Conservation (phyloP, 2,797 vertebrate genomes). For the Cyclura pinguis region DNA sequence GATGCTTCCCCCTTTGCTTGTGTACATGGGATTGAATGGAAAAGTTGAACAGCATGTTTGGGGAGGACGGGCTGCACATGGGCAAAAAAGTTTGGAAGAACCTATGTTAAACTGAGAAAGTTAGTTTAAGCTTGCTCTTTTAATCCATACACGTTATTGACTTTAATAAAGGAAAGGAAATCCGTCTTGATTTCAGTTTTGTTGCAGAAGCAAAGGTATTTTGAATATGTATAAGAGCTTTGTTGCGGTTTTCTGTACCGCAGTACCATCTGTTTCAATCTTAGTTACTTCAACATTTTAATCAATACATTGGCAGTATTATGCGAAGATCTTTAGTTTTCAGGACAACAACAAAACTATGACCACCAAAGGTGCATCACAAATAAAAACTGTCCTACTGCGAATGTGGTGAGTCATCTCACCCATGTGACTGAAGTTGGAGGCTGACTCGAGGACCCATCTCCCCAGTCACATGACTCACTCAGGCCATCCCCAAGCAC, state of each 20-base stretch:
- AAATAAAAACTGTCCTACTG: no score
- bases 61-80: not conserved
- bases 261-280: conserved; percentile 20
- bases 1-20: conserved; percentile 72
- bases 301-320: no score
- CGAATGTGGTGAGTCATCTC: no score
- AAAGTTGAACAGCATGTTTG: conserved; percentile 64
- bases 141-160: conserved; percentile 42
- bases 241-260: conserved; percentile 51
- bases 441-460: no score
- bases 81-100: conserved; percentile 43
- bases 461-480: no score
- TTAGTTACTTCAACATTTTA: not conserved
- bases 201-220: conserved; percentile 43
- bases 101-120: conserved; percentile 37
- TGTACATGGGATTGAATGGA: conserved; percentile 68
- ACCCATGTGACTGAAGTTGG: no score
- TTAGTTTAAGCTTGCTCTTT: conserved; percentile 49
- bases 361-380: no score
- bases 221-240: conserved; percentile 38
- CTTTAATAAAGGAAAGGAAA: conserved; percentile 44
- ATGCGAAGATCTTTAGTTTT: no score
- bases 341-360: no score
- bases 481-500: no score
- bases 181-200: conserved; percentile 41